Base-by-base conservation (phyloP, 2,888 invertebrate species). In the Calameuta pallipes region DNA sequence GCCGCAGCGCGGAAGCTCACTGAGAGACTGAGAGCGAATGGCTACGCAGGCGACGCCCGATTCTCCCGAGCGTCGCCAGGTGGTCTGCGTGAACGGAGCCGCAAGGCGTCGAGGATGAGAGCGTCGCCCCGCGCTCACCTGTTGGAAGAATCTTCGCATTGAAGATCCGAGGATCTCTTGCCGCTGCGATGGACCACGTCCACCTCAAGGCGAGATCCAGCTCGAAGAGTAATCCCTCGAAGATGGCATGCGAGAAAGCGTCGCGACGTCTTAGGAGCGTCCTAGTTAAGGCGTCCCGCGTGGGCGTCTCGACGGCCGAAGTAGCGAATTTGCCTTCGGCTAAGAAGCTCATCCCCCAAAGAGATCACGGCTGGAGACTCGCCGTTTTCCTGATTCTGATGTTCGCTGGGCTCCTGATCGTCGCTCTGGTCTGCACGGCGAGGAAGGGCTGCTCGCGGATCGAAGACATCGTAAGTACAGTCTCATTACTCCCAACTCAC, bases 231-330 rank as follows among this genome's bases (percentile, higher is more conserved):
- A 85, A 87, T 80, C 85, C 90, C n/a, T 81, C 89, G 79, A 91
- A 90, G 83, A 87, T 90, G 88, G 90, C 87, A 13, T 91, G 90
- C 85, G 91, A 91, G 80, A 91, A 91, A 80, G 91, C 91, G 56
- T 85, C 89, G 78, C 86, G 87, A 75, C 86, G 89, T 34, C 85
- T 91, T 13, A 87, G 86, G 82, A 87, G 89, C 79, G 88, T 89
- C 35, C 84, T 91, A 37, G 83, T 88, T 78, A 90, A 88, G 82
- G 91, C 91, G 75, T 88, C 90, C 76, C 85, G 90, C 34, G 80
- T 90, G n/a, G 91, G 89, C 73, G 87, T 91, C 76, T 82, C 87
- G 35, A 85, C 88, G 76, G 80, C 83, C 79, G 91, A 91, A 75
- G 87, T 91, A 76, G 90, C 89, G 73, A 84, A 84, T 76, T 82